Evolutionary conservation across 1,140 invertebrate genomes (phyloP), one percentile per base, ranked within the genome.

Genomic region (Ylistrum balloti): DNA sequence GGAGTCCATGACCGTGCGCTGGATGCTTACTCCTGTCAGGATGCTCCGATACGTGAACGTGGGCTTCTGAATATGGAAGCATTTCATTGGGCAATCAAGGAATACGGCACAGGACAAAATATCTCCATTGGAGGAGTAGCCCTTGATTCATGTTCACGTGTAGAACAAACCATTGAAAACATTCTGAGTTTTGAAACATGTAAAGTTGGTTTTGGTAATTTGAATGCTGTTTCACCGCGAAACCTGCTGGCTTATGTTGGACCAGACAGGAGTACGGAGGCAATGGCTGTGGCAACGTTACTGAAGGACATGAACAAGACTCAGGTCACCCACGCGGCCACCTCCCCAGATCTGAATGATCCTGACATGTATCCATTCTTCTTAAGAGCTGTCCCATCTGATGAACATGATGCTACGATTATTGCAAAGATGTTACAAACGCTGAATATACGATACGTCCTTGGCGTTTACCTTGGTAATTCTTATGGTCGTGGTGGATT

Each of bases 61-160:
- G 93, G 93, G 20, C 89, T 94, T 35, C 89, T 93, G 32, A 93
- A 94, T 56, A 34, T 93, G 17, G 93, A 95, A 91, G 94, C 95
- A n/a, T 95, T 95, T 74, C 90, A 95, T 33, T 95, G 95, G 94
- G 93, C 92, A 3, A 92, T 95, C n/a, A 90, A 93, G 33, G 91
- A 92, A 22, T 93, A 92, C 87, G 34, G 34, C 7, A 87, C 17
- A 9, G 89, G 22, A 45, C n/a, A 33, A 38, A 34, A 88, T 2
- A 88, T 95, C 3, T 86, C 87, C 41, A 90, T 94, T 34, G 94
- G 94, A 32, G 95, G 93, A 10, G 89, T 95, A n/a, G 93, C 92
- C 5, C 93, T 95, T 85, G 95, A 95, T 88, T 93, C 91, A 22
- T 95, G 95, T 89, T 90, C 89, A 10, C 89, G 92, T 34, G 22